These are phyloP conservation scores for Pipistrellus kuhlii DNA, from an alignment of 2,797 vertebrate species.

Conservation along the genomic window DNA sequence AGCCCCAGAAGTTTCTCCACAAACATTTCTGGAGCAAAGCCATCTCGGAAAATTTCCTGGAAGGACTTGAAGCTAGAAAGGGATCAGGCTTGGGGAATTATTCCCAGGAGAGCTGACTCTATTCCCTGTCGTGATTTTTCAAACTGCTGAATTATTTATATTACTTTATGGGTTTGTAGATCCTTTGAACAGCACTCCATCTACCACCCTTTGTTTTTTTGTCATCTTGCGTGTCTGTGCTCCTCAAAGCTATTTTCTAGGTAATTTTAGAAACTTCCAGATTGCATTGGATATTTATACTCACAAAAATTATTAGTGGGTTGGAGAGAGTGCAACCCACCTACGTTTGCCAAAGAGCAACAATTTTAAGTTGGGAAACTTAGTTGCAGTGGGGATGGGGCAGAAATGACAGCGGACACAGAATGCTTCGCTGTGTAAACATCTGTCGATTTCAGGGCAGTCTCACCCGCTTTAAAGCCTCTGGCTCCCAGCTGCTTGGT, in stretches of 20 bases:
- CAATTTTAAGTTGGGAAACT: not conserved
- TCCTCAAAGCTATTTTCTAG: slow-evolving; percentile 24
- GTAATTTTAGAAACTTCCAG: slow-evolving; percentile 57
- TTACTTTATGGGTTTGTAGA: not conserved
- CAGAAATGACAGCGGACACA: not conserved
- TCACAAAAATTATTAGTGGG: slow-evolving; percentile 34
- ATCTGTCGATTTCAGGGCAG: not conserved
- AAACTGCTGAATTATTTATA: slow-evolving; percentile 58
- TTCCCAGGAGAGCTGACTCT: not conserved
- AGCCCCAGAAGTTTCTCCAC: not conserved
- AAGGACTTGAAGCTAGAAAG: not conserved
- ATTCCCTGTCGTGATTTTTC: not conserved
- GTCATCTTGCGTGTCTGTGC: not conserved
- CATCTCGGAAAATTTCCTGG: not conserved
- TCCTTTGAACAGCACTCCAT: not conserved
- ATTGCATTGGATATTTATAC: slow-evolving; percentile 53
- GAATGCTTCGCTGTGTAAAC: not conserved
- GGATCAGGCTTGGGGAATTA: not conserved
- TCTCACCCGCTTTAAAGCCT: not conserved
- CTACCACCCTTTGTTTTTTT: not conserved
- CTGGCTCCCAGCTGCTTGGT: not conserved
- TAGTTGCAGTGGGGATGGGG: not conserved
- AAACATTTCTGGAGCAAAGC: not conserved
- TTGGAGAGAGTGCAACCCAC: not conserved
- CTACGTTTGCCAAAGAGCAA: slow-evolving; percentile 3